Conservation (phyloP, 2,888 invertebrate species). For the Leptinotarsa haldemani region DNA sequence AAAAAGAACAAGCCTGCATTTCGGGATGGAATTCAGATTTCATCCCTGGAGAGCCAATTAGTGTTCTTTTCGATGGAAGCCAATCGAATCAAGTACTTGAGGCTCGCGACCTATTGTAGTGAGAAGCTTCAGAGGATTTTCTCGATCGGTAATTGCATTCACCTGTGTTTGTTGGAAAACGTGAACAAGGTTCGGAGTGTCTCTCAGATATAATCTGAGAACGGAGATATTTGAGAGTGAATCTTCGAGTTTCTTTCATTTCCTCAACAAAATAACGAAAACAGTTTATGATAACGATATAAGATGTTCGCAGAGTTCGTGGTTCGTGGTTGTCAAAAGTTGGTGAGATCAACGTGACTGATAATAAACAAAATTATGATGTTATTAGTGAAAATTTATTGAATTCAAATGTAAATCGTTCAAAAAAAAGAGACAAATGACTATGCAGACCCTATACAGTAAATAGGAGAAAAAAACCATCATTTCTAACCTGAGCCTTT, state of each 20-base stretch:
- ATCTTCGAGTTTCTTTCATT: neutral
- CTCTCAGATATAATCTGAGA: neutral
- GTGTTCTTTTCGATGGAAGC: constrained; percentile 1
- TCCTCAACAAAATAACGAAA: no score
- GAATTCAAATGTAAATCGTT: no score
- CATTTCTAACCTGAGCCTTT: no score
- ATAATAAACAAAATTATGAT: no score
- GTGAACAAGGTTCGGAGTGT: neutral
- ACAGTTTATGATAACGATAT: no score
- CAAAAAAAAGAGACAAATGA: no score
- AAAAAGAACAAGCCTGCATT: neutral
- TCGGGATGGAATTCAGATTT: neutral
- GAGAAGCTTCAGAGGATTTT: constrained; percentile 5
- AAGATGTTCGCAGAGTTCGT: no score
- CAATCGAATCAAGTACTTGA: constrained; percentile 11
- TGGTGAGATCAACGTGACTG: no score
- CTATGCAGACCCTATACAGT: no score
- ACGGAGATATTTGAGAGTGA: neutral
- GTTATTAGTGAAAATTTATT: no score
- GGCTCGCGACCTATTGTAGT: neutral
- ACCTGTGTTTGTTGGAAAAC: neutral
- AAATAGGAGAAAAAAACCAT: no score
- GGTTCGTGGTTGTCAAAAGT: no score
- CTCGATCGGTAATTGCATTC: neutral
- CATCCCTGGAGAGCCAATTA: constrained; percentile 8